These are phyloP conservation scores for Clarias batrachus DNA, from an alignment of 2,113 vertebrate genomes.

Conservation along the genomic window DNA sequence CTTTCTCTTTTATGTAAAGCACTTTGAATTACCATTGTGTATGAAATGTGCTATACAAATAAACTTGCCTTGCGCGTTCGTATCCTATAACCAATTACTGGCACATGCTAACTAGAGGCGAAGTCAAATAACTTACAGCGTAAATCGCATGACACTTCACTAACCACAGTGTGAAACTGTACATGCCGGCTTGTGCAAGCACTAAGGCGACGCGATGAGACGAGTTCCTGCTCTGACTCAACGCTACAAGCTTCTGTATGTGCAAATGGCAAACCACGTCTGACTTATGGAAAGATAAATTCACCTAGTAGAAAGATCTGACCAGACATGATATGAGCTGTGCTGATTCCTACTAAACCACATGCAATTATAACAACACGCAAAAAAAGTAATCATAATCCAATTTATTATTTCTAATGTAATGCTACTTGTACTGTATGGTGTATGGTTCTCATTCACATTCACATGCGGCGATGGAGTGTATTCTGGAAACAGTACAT, in stretches of 20 bases:
- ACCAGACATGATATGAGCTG: not conserved
- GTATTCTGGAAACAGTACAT: too few species aligned
- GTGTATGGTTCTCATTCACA: too few species aligned
- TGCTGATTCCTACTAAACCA: not conserved
- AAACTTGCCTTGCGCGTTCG: too few species aligned
- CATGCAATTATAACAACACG: not conserved
- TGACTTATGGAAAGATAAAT: slow-evolving; percentile 1
- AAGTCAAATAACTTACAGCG: not conserved
- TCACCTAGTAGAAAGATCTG: not conserved
- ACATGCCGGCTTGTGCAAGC: not conserved
- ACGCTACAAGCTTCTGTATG: not conserved
- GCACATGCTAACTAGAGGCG: not conserved
- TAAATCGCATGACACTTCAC: not conserved
- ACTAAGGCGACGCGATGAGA: not conserved
- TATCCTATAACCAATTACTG: not conserved
- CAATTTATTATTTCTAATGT: not conserved
- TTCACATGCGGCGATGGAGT: too few species aligned
- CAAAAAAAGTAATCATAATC: not conserved
- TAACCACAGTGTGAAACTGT: not conserved
- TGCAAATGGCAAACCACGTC: not conserved
- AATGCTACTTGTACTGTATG: not conserved
- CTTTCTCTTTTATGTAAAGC: too few species aligned
- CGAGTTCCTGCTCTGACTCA: not conserved
- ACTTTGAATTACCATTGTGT: too few species aligned
- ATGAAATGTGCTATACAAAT: too few species aligned